Evolutionary conservation across 2,797 vertebrate species (phyloP), one percentile per base, ranked within the genome.

Genomic region (Galagoides demidoff): DNA sequence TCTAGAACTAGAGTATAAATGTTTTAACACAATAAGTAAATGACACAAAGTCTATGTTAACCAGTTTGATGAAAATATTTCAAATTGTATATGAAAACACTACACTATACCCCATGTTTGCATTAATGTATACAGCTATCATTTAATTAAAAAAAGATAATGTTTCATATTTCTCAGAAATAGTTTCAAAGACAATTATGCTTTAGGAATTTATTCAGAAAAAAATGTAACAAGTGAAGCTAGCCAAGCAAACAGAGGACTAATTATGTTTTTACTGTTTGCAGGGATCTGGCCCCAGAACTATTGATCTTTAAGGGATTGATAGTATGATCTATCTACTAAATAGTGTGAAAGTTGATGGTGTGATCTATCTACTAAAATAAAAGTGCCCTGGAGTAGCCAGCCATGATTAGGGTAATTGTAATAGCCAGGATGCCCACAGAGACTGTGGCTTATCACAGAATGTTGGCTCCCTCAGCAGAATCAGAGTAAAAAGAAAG

Each of bases 121-220:
- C 39, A 39, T 39, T 39, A 39, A 39, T 39, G 39, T 39, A 5
- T 5, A 39, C 39, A 39, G 39, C 39, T 39, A 39, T 39, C 39
- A 39, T 39, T 39, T 39, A 39, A 39, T 39, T 39, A 39, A 39
- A 39, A 39, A 39, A 39, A 39, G 39, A 34, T 70, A 57, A 29
- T 84, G 39, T 34, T 92, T 85, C 39, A 0, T 89, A 31, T 83
- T 94, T 95, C 29, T 94, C 74, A 89, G 74, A 23, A 23, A 90
- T 55, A 29, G 6, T 95, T 88, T 34, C 73, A 95, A 87, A 92
- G 27, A 52, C 81, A 84, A 73, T 31, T 90, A 71, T n/a, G 34
- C 37, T 6, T 77, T 39, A 89, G 70, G 43, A 27, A 61, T 39
- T 73, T 74, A 39, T 55, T 86, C 63, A 83, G 52, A 81, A 89